Evolutionary conservation across 1,140 invertebrate genomes (phyloP).

Genomic region (Drosophila serrata): DNA sequence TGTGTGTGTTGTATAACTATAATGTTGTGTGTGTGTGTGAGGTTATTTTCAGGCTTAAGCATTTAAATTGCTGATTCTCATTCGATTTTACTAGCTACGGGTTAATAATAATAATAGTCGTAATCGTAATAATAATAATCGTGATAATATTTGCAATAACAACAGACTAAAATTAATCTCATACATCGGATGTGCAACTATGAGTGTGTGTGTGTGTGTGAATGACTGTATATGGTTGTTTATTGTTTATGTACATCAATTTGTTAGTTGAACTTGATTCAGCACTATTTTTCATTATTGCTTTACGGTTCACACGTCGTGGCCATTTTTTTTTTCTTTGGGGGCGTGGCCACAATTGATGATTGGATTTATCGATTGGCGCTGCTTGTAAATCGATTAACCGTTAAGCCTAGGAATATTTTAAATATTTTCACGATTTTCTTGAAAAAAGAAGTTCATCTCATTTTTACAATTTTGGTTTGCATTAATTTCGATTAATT

Average conservation of each 20-base stretch:
- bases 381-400: conserved; percentile 18
- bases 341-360: conserved; percentile 45
- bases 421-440: neutral
- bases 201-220: conserved; percentile 9
- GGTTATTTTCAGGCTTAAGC: conserved; percentile 34
- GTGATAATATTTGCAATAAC: conserved; percentile 61
- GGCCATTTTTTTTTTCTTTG: neutral
- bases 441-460: neutral
- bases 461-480: neutral
- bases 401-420: neutral
- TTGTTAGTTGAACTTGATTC: conserved; percentile 52
- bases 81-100: conserved; percentile 65
- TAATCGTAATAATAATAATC: conserved; percentile 46
- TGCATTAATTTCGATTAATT: neutral
- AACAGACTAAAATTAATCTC: conserved; percentile 49
- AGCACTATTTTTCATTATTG: conserved; percentile 43
- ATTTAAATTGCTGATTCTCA: conserved; percentile 33
- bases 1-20: conserved; percentile 6
- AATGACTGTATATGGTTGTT: too few relatives aligned
- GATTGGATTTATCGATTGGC: conserved; percentile 17
- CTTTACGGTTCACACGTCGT: conserved; percentile 40
- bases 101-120: conserved; percentile 59
- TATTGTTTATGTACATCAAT: conserved; percentile 40
- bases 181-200: conserved; percentile 23
- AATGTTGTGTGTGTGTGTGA: conserved; percentile 6